These are phyloP conservation scores for Clivina fossor DNA, from an alignment of 2,888 invertebrate species.

Conservation along the genomic window DNA sequence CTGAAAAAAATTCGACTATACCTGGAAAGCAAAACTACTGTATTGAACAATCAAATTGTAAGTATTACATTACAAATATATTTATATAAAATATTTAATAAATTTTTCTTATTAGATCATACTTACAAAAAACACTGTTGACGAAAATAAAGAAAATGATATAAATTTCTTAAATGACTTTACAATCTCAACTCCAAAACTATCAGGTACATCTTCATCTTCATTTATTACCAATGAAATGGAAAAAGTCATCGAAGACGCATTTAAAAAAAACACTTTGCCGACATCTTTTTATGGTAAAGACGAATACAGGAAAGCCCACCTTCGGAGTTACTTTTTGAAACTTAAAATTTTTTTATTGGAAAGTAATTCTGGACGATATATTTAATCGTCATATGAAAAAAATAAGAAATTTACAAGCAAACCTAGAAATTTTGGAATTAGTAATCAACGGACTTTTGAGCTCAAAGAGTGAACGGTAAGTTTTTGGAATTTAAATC, in stretches of 20 bases:
- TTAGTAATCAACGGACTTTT: conserved; percentile 1
- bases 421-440: too few relatives aligned
- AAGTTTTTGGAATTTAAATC: too few relatives aligned
- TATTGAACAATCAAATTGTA: neutral
- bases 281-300: conserved; percentile 7
- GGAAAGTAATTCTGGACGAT: conserved; percentile 1
- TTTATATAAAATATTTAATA: neutral
- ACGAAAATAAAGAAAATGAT: neutral
- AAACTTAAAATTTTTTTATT: neutral
- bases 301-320: conserved; percentile 1
- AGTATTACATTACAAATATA: neutral
- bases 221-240: neutral
- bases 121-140: neutral
- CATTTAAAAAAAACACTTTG: neutral
- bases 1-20: neutral
- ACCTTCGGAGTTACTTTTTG: neutral
- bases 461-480: too few relatives aligned
- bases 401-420: conserved; percentile 6
- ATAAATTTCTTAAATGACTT: neutral
- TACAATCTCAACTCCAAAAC: neutral
- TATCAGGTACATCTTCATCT: neutral
- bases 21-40: neutral
- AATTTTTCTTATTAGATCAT: neutral
- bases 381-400: conserved; percentile 4
- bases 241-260: neutral